A percentile compares a stretch with the other conserved stretches of the same genome.
Evolutionary conservation across 2,113 vertebrate species (phyloP).

Genomic region (Amazona vittata): DNA sequence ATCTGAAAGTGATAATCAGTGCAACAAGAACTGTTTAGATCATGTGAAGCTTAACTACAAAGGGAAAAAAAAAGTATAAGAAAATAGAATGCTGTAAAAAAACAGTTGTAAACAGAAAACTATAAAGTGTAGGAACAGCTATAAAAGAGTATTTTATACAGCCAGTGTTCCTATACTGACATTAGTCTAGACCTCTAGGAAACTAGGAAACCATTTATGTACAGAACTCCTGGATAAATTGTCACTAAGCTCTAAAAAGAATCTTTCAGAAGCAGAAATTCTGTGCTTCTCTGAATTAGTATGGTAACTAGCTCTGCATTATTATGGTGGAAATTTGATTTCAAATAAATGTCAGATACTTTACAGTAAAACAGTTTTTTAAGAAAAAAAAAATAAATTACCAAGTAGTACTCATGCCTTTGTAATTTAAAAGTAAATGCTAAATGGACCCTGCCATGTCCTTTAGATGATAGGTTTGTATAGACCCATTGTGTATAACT

Average conservation of each 20-base stretch:
- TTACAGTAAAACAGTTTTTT: background rate
- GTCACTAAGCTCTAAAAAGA: conserved; percentile 2
- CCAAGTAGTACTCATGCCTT: background rate
- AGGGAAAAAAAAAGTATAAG: background rate
- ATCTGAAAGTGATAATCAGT: background rate
- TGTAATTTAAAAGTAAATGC: background rate
- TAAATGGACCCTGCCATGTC: background rate
- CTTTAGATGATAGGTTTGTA: background rate
- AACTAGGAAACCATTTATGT: conserved; percentile 7
- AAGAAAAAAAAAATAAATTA: background rate
- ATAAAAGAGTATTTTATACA: conserved; percentile 24
- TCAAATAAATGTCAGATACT: background rate
- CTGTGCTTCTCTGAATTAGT: background rate
- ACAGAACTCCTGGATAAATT: conserved; percentile 9
- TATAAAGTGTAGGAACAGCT: background rate
- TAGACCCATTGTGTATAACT: background rate
- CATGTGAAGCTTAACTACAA: background rate
- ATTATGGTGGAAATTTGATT: background rate
- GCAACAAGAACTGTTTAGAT: conserved; percentile 17
- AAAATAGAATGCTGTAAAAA: background rate
- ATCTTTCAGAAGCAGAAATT: conserved; percentile 10
- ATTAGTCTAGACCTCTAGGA: background rate
- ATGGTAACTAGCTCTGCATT: background rate
- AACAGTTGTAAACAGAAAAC: background rate
- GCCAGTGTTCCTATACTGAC: background rate